Conservation (phyloP, 1,140 invertebrate species). For the Solen grandis region DNA sequence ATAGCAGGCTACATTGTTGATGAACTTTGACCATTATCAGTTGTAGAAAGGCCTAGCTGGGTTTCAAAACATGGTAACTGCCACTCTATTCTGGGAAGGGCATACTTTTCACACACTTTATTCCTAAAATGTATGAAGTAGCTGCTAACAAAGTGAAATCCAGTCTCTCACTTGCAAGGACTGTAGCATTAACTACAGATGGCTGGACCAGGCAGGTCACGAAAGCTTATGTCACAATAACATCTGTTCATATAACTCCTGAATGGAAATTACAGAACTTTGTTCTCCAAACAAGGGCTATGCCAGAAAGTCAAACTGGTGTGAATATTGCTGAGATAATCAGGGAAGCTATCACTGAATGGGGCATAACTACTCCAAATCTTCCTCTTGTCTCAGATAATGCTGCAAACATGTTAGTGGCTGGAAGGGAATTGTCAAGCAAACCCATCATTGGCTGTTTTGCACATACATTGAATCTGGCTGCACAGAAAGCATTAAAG, state of each 20-base stretch:
- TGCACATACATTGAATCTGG: slow-evolving; percentile 56
- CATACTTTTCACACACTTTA: slow-evolving; percentile 5
- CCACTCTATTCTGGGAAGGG: background rate
- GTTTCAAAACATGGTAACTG: slow-evolving; percentile 1
- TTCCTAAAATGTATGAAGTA: background rate
- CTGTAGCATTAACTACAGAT: slow-evolving; percentile 40
- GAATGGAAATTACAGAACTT: slow-evolving; percentile 7
- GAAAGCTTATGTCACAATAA: slow-evolving; percentile 25
- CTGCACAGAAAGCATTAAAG: slow-evolving; percentile 37
- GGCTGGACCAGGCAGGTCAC: slow-evolving; percentile 26
- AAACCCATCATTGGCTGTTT: slow-evolving; percentile 18
- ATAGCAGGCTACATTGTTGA: background rate
- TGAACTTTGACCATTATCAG: background rate
- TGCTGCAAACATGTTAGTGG: slow-evolving; percentile 45
- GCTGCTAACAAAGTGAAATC: background rate
- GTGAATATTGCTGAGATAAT: slow-evolving; percentile 31
- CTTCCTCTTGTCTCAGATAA: slow-evolving; percentile 33
- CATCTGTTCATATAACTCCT: slow-evolving; percentile 3
- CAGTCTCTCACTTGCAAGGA: background rate
- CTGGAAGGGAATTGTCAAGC: background rate
- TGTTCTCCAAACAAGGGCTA: slow-evolving; percentile 11
- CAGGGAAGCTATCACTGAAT: slow-evolving; percentile 22
- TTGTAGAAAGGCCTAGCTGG: background rate
- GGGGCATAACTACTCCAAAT: slow-evolving; percentile 15
- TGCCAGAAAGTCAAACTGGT: slow-evolving; percentile 26